A percentile compares a stretch with the other conserved stretches of the same genome.
These are phyloP conservation scores for Tachysurus vachellii DNA, from an alignment of 2,113 vertebrate genomes.

Conservation along the genomic window DNA sequence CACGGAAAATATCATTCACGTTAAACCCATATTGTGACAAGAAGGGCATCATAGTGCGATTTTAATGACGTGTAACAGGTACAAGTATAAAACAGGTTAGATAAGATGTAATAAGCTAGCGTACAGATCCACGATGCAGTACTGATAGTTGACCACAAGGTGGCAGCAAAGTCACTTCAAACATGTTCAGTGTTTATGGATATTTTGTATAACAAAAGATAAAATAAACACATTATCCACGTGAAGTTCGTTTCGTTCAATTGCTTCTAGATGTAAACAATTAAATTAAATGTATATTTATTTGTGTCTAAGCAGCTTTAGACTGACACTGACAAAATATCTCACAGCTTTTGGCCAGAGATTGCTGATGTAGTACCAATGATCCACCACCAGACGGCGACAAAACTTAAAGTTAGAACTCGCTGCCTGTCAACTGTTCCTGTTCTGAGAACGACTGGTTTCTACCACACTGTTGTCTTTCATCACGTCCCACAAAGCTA, in stretches of 20 bases:
- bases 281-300: no score
- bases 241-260: background rate
- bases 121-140: background rate
- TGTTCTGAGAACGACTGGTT: background rate
- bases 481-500: background rate
- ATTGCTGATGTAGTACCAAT: background rate
- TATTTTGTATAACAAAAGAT: background rate
- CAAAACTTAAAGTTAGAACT: constrained; percentile 9
- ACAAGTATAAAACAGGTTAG: no score
- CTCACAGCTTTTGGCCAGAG: no score
- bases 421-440: background rate
- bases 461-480: background rate
- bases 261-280: background rate
- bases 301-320: no score
- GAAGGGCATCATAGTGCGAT: background rate
- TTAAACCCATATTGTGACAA: background rate
- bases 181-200: background rate
- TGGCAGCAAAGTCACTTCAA: background rate
- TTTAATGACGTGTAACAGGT: no score
- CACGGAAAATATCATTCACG: background rate
- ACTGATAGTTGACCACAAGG: background rate
- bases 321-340: no score
- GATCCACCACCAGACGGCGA: background rate
- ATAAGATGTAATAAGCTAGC: no score
- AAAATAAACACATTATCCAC: background rate